Evolutionary conservation across 2,113 vertebrate genomes (phyloP).

Genomic region (Halcyon malimbica): DNA sequence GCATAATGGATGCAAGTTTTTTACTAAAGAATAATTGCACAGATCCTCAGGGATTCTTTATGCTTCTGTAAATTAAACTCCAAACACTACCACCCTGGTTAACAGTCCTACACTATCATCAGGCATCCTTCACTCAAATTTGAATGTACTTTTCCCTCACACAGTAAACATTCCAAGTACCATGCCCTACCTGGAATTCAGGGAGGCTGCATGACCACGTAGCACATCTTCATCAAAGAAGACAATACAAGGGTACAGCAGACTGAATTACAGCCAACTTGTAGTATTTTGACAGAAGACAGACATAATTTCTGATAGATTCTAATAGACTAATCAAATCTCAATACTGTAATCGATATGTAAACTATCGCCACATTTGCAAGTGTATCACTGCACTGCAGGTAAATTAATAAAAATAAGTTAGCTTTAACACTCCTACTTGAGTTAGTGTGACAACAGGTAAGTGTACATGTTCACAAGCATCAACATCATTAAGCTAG

Average conservation of each 20-base stretch:
- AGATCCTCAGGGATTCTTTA: neutral
- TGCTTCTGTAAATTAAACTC: neutral
- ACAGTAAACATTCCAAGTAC: neutral
- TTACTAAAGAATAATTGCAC: neutral
- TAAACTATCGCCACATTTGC: neutral
- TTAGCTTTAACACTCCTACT: neutral
- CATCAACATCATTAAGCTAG: neutral
- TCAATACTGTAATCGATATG: neutral
- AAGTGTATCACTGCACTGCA: neutral
- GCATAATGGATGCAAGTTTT: neutral
- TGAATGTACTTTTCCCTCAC: neutral
- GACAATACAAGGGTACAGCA: neutral
- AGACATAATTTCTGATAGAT: neutral
- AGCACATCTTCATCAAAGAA: neutral
- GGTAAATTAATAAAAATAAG: neutral
- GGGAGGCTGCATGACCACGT: neutral
- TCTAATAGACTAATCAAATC: neutral
- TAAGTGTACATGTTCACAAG: neutral
- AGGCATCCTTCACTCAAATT: neutral
- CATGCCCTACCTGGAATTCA: neutral
- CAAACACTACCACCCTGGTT: neutral
- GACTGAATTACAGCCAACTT: neutral
- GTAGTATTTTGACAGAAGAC: neutral
- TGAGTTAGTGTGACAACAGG: no score
- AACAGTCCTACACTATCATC: neutral